phyloP scores from a whole-genome alignment of 2,797 vertebrate species.

The Falco cherrug region DNA sequence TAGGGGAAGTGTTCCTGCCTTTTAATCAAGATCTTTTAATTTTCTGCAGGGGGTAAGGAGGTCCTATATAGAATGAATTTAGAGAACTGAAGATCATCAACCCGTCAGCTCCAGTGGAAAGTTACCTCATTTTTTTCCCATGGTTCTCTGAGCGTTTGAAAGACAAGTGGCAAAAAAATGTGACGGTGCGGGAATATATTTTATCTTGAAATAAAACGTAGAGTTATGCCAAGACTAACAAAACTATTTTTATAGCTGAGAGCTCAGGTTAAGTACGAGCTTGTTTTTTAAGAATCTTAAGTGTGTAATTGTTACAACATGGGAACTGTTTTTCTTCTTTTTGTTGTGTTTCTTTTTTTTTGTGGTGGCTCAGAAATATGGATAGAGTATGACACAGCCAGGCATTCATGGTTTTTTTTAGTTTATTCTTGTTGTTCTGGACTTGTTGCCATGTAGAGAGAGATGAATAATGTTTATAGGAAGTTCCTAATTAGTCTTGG shows the following conservation, averaged over 20 bases:
- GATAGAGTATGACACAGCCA: constrained; percentile 20
- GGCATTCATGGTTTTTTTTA: background rate
- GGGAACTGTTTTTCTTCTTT: background rate
- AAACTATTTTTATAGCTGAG: background rate
- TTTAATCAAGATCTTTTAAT: background rate
- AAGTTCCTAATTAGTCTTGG: constrained; percentile 24
- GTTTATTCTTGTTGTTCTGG: constrained; percentile 13
- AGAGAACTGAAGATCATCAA: background rate
- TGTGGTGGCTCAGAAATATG: constrained; percentile 22
- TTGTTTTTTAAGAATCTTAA: constrained; percentile 8
- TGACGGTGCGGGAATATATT: background rate
- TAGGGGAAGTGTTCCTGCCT: background rate
- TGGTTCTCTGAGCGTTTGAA: background rate
- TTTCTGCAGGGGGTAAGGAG: background rate
- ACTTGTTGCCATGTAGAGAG: constrained; percentile 13
- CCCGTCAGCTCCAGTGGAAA: background rate
- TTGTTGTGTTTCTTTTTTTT: background rate
- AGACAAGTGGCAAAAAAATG: background rate
- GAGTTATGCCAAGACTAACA: constrained; percentile 29
- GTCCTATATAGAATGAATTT: background rate
- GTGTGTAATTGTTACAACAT: background rate
- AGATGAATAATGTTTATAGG: constrained; percentile 40
- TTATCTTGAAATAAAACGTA: constrained; percentile 13
- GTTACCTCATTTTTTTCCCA: background rate
- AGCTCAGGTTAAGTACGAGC: background rate